Evolutionary conservation across 2,888 invertebrate genomes (phyloP).

Genomic region (Acleris sparsana): DNA sequence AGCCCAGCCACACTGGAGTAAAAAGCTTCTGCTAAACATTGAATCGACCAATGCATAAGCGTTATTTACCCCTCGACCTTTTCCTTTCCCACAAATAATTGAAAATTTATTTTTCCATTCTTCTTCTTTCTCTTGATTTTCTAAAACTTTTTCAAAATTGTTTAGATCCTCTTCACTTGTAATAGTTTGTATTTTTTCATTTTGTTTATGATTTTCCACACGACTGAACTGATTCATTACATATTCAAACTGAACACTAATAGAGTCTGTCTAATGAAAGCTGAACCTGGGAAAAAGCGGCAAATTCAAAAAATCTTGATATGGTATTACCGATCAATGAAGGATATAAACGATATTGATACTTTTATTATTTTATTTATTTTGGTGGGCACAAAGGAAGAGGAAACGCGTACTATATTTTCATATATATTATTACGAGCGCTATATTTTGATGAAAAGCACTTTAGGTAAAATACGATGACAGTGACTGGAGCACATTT

Average conservation of each 20-base stretch:
- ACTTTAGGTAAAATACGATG: too few relatives aligned
- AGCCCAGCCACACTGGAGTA: conserved; percentile 29
- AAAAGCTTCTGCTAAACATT: conserved; percentile 35
- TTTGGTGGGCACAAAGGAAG: too few relatives aligned
- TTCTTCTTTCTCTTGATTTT: conserved; percentile 8
- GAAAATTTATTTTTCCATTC: neutral
- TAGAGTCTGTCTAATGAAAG: too few relatives aligned
- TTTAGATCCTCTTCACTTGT: conserved; percentile 18
- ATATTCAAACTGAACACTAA: conserved; percentile 35
- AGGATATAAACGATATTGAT: too few relatives aligned
- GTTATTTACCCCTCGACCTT: conserved; percentile 35
- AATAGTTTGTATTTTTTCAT: conserved; percentile 16
- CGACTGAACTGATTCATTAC: conserved; percentile 31
- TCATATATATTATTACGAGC: too few relatives aligned
- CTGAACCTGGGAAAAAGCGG: too few relatives aligned
- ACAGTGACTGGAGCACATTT: too few relatives aligned
- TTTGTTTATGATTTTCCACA: conserved; percentile 27
- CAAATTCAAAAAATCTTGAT: too few relatives aligned
- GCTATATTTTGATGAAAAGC: too few relatives aligned
- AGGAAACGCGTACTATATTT: too few relatives aligned
- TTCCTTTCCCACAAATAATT: conserved; percentile 30
- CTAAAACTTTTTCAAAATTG: conserved; percentile 27
- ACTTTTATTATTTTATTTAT: too few relatives aligned
- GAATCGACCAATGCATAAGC: conserved; percentile 34
- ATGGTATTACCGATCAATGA: too few relatives aligned